Base-by-base conservation (phyloP, 2,888 invertebrate genomes). In the Hemistola chrysoprasaria region DNA sequence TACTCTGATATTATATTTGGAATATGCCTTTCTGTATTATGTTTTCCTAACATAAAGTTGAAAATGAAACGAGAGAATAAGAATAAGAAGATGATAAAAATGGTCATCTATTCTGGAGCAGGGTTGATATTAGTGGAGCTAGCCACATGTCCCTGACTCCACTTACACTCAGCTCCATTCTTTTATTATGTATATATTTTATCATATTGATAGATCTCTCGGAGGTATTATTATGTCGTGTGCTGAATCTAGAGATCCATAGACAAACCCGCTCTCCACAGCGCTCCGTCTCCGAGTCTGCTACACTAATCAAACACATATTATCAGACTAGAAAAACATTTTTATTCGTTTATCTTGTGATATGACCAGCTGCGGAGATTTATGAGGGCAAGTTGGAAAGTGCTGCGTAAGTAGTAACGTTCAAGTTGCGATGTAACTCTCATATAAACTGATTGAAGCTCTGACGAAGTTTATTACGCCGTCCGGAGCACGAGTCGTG, bases 361-460 rank as follows among this genome's bases (percentile, higher is more conserved):
- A 29, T 29, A 29, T 22, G 25, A 40, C 25, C 35, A 28, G 22
- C 29, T 25, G 34, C 25, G 8, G 23, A 32, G 50, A 56, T 47
- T 50, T 53, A 53, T 45, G 47, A 26, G 23, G 25, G 6, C 21
- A 22, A 33, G 21, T 42, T 29, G 16, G 34, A 11, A 40, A 40
- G 30, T 22, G 29, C 11, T 11, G 30, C 27, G 22, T 29, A 41
- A 34, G 33, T 47, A 22, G 37, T 25, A 26, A n/a, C n/a, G n/a
- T n/a, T n/a, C 21, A 40, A 47, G 34, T 47, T 47, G 23, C 11
- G 40, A 40, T 47, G 23, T 29, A 45, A 25, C 38, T 30, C 45
- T 36, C 50, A 44, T 53, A 48, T 48, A 45, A 53, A 47, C 43
- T 47, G 47, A 45, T 48, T 43, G 41, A 44, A 47, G 37, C 34